Conservation (phyloP, 2,113 vertebrate genomes). For the Dissostichus mawsoni region DNA sequence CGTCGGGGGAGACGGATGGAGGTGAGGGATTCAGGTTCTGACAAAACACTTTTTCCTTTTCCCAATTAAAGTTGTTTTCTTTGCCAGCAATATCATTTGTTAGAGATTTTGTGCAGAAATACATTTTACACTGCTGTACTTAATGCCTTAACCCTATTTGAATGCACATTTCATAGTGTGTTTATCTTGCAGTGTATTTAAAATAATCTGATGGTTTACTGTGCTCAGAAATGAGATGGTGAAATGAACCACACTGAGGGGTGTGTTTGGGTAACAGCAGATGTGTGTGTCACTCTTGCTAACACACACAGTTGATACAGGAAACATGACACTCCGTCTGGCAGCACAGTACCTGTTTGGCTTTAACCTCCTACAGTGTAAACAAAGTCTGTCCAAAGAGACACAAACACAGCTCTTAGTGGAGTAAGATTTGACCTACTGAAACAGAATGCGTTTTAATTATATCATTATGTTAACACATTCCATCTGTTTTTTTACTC, state of each 20-base stretch:
- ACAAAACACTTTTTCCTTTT: not conserved
- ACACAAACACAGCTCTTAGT: not conserved
- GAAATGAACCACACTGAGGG: no score
- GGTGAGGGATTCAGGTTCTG: slow-evolving; percentile 56
- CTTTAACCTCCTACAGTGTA: slow-evolving; percentile 4
- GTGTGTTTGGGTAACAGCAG: no score
- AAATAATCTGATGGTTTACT: no score
- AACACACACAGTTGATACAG: no score
- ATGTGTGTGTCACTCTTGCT: no score
- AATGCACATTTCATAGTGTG: not conserved
- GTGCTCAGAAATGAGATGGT: no score
- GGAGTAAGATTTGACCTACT: slow-evolving; percentile 1
- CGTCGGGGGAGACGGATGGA: slow-evolving; percentile 46
- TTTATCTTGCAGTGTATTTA: not conserved
- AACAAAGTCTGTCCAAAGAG: not conserved
- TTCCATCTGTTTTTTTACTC: not conserved
- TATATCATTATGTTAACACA: not conserved
- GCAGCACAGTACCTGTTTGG: no score
- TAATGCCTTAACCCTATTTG: not conserved
- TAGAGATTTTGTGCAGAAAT: not conserved
- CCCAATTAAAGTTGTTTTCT: not conserved
- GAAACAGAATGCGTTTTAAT: not conserved
- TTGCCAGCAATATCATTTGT: not conserved
- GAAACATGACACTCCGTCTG: no score
- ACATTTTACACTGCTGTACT: not conserved